phyloP scores from a whole-genome alignment of 2,113 vertebrate genomes.

The Poecile atricapillus region DNA sequence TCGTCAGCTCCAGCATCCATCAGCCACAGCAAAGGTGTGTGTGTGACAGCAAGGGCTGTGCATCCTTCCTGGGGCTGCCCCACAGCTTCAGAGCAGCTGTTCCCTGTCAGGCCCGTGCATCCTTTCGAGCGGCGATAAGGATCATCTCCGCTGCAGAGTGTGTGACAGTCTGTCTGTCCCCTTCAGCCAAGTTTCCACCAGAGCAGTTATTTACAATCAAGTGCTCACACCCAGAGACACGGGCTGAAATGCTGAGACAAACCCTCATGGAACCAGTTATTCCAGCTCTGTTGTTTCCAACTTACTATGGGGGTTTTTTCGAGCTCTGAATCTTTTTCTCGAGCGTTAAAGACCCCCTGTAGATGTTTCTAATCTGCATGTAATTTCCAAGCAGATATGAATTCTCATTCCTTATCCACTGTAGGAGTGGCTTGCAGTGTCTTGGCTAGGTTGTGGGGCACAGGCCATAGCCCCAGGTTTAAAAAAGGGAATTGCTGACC shows the following conservation, averaged over 20 bases:
- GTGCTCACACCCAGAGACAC: background rate
- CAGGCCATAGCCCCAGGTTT: background rate
- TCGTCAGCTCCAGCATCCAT: background rate
- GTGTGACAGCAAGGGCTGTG: background rate
- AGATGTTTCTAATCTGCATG: background rate
- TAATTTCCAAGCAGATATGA: background rate
- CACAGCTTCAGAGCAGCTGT: background rate
- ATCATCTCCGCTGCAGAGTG: background rate
- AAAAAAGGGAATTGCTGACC: background rate
- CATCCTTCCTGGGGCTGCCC: background rate
- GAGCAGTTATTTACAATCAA: background rate
- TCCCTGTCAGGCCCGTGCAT: background rate
- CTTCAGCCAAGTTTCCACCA: conserved; percentile 37
- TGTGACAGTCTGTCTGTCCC: conserved; percentile 2
- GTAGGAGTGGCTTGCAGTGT: background rate
- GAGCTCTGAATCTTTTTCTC: background rate
- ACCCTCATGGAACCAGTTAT: background rate
- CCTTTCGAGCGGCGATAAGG: background rate
- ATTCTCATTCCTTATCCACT: background rate
- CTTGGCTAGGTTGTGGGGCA: background rate
- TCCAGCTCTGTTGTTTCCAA: background rate
- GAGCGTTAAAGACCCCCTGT: background rate
- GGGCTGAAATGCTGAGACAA: background rate
- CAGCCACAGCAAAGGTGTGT: background rate
- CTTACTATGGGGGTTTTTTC: background rate